phyloP scores from a whole-genome alignment of 2,888 invertebrate genomes.

The Acleris emargana region DNA sequence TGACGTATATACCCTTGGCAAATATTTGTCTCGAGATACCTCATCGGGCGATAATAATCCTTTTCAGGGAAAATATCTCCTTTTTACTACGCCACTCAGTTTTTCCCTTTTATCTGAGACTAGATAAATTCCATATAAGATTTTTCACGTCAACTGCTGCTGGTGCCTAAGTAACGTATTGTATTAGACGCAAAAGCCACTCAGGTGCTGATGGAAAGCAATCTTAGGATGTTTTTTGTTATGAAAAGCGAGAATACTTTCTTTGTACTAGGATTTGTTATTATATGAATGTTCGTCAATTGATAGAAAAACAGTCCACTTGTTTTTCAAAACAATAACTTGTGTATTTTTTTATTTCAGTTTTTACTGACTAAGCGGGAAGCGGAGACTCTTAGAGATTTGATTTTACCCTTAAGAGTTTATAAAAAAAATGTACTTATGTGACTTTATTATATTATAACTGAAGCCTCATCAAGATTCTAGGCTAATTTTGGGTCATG shows the following conservation, averaged over 20 bases:
- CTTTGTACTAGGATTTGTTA: neutral
- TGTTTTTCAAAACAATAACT: too few relatives aligned
- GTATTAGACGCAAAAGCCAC: neutral
- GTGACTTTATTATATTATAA: too few relatives aligned
- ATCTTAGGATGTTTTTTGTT: neutral
- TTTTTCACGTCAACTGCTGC: slow-evolving; percentile 8
- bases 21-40: slow-evolving; percentile 30
- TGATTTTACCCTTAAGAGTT: too few relatives aligned
- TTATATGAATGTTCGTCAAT: neutral
- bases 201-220: slow-evolving; percentile 15
- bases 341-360: too few relatives aligned
- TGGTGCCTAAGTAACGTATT: slow-evolving; percentile 8
- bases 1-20: slow-evolving; percentile 1
- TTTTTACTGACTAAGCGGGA: too few relatives aligned
- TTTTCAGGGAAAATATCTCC: slow-evolving; percentile 24
- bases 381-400: too few relatives aligned
- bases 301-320: too few relatives aligned
- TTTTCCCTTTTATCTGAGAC: slow-evolving; percentile 10
- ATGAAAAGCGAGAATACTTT: neutral
- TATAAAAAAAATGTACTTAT: too few relatives aligned
- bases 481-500: too few relatives aligned
- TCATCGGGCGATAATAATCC: slow-evolving; percentile 22
- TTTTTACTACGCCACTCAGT: slow-evolving; percentile 14
- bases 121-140: slow-evolving; percentile 15
- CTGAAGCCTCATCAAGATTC: too few relatives aligned